These are phyloP conservation scores for Erebia ligea DNA, from an alignment of 2,888 invertebrate genomes.

Conservation along the genomic window DNA sequence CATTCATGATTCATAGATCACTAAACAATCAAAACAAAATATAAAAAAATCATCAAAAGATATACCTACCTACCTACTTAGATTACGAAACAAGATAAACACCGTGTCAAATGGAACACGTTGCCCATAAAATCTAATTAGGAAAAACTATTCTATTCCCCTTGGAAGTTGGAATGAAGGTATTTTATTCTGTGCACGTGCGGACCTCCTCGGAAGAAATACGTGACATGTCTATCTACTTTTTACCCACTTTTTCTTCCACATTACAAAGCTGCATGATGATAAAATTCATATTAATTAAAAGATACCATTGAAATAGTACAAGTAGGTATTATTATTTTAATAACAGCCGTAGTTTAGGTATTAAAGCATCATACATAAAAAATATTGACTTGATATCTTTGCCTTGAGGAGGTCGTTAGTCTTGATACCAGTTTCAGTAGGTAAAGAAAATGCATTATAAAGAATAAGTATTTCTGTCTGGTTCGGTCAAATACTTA, in stretches of 20 bases:
- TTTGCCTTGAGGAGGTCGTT: slow-evolving; percentile 12
- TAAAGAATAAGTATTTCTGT: slow-evolving; percentile 5
- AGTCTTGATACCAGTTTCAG: background rate
- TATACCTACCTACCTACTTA: background rate
- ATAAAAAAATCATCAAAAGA: background rate
- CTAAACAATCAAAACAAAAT: background rate
- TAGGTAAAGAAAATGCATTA: background rate
- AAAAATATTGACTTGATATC: background rate
- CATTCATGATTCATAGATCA: background rate
- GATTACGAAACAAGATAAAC: background rate
- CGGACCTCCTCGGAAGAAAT: slow-evolving; percentile 67
- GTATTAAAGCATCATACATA: background rate
- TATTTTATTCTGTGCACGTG: slow-evolving; percentile 64
- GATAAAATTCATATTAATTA: slow-evolving; percentile 5
- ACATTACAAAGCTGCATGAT: slow-evolving; percentile 8
- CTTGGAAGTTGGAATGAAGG: slow-evolving; percentile 20
- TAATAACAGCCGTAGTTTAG: background rate
- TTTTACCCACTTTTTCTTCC: slow-evolving; percentile 22
- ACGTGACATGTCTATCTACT: slow-evolving; percentile 61
- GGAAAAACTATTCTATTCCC: slow-evolving; percentile 1
- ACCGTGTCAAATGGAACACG: slow-evolving; percentile 5
- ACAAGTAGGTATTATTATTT: slow-evolving; percentile 7
- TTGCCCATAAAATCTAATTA: slow-evolving; percentile 11
- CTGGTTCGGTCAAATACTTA: background rate
- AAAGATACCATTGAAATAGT: background rate